phyloP scores from a whole-genome alignment of 2,888 invertebrate genomes.

The Thymelicus lineola region DNA sequence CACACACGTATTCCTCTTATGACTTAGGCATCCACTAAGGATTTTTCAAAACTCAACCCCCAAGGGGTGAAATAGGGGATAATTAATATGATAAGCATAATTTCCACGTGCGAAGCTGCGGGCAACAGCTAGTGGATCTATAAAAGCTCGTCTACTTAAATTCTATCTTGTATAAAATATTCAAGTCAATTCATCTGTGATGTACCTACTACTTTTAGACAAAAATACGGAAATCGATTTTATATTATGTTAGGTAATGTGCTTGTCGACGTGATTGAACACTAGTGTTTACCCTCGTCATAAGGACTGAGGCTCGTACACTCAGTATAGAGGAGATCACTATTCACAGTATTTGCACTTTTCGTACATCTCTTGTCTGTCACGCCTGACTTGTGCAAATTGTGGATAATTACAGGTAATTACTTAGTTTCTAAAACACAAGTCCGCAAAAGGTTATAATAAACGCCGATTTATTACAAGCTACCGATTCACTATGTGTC shows the following conservation, averaged over 20 bases:
- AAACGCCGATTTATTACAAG: slow-evolving; percentile 14
- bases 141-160: no score
- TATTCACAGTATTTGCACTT: slow-evolving; percentile 46
- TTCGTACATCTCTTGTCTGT: slow-evolving; percentile 26
- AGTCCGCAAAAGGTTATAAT: slow-evolving; percentile 25
- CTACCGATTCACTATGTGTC: slow-evolving; percentile 11
- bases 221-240: no score
- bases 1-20: no score
- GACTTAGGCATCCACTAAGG: no score
- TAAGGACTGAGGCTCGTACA: slow-evolving; percentile 68
- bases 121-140: no score
- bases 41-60: no score
- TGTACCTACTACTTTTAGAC: no score
- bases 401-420: slow-evolving; percentile 31
- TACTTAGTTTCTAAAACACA: slow-evolving; percentile 28
- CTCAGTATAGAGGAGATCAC: slow-evolving; percentile 52
- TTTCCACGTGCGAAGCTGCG: no score
- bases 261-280: slow-evolving; percentile 76
- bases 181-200: no score
- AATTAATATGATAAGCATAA: no score
- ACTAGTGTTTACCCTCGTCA: slow-evolving; percentile 69
- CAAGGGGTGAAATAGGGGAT: no score
- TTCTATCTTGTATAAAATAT: no score
- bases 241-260: slow-evolving; percentile 53
- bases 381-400: slow-evolving; percentile 34